Conservation (phyloP, 2,113 vertebrate genomes). For the Alouatta palliata region DNA sequence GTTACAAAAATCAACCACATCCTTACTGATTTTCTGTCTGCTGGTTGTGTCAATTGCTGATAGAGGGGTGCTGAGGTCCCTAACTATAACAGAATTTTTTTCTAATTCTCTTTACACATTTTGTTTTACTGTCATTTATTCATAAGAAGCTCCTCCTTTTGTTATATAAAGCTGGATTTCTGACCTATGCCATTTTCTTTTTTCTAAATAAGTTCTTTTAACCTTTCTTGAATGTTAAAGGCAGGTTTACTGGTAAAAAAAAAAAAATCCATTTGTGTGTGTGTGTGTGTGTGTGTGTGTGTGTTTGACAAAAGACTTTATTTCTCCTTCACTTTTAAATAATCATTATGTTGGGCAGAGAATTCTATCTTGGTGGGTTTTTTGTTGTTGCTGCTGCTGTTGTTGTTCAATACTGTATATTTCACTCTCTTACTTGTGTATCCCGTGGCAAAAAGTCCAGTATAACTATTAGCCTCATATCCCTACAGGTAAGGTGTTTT, state of each 20-base stretch:
- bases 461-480: neutral
- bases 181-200: neutral
- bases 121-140: neutral
- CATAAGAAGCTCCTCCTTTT: neutral
- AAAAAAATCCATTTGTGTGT: no score
- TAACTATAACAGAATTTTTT: neutral
- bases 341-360: neutral
- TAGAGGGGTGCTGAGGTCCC: neutral
- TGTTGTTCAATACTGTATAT: neutral
- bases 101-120: neutral
- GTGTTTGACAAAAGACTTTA: neutral
- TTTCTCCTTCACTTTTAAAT: neutral
- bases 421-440: neutral
- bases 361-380: neutral
- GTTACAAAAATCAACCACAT: neutral
- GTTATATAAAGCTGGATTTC: neutral
- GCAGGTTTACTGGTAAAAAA: neutral
- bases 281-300: no score
- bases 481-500: neutral
- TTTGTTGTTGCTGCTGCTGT: neutral
- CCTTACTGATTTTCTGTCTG: neutral
- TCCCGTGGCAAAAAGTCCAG: neutral
- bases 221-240: neutral
- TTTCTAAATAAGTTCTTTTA: neutral
- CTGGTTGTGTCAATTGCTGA: neutral